A percentile compares a stretch with the other conserved stretches of the same genome.
These are phyloP conservation scores for Tolypeutes matacus DNA, from an alignment of 2,797 vertebrate species.

Conservation along the genomic window DNA sequence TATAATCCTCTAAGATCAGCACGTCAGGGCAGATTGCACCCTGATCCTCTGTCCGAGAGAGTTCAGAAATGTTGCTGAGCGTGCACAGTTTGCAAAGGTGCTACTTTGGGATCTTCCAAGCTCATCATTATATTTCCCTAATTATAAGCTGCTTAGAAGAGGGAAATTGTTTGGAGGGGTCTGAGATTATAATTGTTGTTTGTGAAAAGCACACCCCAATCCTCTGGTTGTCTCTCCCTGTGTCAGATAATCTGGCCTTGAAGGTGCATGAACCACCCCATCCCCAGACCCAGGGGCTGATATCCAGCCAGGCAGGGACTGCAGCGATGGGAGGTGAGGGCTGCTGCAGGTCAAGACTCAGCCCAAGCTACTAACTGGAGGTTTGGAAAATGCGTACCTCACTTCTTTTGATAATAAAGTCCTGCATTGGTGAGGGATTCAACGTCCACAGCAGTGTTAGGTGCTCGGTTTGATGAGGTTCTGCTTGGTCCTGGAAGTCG, in stretches of 20 bases:
- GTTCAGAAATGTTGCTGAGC: not conserved
- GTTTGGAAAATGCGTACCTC: conserved; percentile 39
- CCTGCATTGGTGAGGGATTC: not conserved
- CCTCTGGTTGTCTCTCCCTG: conserved; percentile 19
- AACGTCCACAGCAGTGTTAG: not conserved
- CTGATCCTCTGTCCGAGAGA: not conserved
- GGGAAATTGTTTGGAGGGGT: conserved; percentile 72
- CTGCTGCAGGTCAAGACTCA: not conserved
- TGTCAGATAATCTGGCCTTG: not conserved
- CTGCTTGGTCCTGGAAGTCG: not conserved
- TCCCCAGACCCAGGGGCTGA: not conserved
- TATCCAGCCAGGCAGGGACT: not conserved
- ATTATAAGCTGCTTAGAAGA: conserved; percentile 79
- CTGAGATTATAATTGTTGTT: conserved; percentile 77
- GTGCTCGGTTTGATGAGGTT: not conserved
- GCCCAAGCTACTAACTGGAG: not conserved
- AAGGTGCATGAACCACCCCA: not conserved
- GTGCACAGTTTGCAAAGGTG: not conserved
- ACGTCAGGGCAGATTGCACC: not conserved
- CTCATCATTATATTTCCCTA: conserved; percentile 72
- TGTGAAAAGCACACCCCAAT: conserved; percentile 75
- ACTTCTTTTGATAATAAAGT: conserved; percentile 47
- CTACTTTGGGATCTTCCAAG: conserved; percentile 64
- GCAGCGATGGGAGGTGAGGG: not conserved
- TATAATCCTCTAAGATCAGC: not conserved